phyloP scores from a whole-genome alignment of 2,888 invertebrate species.

The Ecliptopera silaceata region DNA sequence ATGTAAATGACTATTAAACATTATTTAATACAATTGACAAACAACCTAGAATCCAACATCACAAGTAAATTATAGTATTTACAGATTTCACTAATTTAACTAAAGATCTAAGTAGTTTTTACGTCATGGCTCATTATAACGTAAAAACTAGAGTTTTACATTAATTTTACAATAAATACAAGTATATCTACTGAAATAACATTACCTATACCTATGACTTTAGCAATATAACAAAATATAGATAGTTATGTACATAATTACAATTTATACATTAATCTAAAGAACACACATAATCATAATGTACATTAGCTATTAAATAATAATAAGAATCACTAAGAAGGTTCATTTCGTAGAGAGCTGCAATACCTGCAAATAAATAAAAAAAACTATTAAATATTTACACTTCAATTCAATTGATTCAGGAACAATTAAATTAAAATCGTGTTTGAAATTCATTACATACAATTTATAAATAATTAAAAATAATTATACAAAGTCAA shows the following conservation, averaged over 20 bases:
- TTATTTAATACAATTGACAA: neutral
- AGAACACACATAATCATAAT: neutral
- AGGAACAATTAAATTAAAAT: too few relatives aligned
- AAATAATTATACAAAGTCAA: too few relatives aligned
- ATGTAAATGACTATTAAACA: constrained; percentile 40
- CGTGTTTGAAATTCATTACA: too few relatives aligned
- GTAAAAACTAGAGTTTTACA: constrained; percentile 56
- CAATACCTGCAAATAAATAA: constrained; percentile 9
- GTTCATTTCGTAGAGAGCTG: constrained; percentile 12
- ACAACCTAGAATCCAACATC: constrained; percentile 1
- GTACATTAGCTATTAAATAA: neutral
- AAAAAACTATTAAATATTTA: neutral
- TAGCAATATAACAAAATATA: neutral
- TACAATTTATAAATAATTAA: too few relatives aligned
- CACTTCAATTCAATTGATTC: too few relatives aligned
- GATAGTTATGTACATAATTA: neutral
- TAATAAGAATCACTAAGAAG: constrained; percentile 1
- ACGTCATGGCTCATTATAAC: constrained; percentile 73
- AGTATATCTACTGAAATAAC: neutral
- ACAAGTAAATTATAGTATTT: constrained; percentile 23
- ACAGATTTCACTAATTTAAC: constrained; percentile 22
- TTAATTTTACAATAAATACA: neutral
- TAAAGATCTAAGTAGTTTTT: constrained; percentile 52
- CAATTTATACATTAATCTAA: neutral
- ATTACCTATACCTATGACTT: neutral